Base-by-base conservation (phyloP, 2,797 vertebrate genomes). In the Eleutherodactylus coqui region DNA sequence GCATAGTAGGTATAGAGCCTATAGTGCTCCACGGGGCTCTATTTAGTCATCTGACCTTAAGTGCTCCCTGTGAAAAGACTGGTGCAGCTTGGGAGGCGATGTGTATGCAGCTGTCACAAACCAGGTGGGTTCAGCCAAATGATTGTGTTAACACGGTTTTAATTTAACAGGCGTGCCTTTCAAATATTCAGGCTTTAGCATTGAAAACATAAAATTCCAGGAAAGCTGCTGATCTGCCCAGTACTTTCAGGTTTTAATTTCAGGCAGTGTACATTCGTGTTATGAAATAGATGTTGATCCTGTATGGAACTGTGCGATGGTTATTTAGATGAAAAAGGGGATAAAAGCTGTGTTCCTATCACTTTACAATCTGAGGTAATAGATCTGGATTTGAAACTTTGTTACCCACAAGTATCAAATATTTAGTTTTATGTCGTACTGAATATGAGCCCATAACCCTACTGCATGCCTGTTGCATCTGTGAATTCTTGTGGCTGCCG, bases 111-210 rank as follows among this genome's bases (percentile, higher is more conserved):
- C 85, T 82, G 85, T 82, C 79, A 55, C 27, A 45, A 34, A 32
- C 75, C 73, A 87, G 85, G 62, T 78, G 79, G 79, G 72, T 41
- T 55, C 60, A 77, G 85, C 69, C 32, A 86, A 82, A 86, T 86
- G 19, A 82, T 86, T 69, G 51, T 70, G 47, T 36, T 53, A 77
- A 82, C 60, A 69, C 19, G 11, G 79, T 67, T 82, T 80, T 78
- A 86, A 72, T 87, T 78, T 78, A 78, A 77, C 73, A 87, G 43
- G 38, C 51, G 58, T 70, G 80, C 51, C 47, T 72, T 58, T 32
- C 73, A 83, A 32, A 82, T 70, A 38, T 70, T 60, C 47, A 32
- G 53, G 45, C 45, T 82, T 67, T 70, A 49, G 76, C n/a, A 67
- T 4, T 36, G 29, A 85, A 67, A 58, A 87, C 11, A 70, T 55